phyloP scores from a whole-genome alignment of 2,113 vertebrate genomes.

The Calypte anna region DNA sequence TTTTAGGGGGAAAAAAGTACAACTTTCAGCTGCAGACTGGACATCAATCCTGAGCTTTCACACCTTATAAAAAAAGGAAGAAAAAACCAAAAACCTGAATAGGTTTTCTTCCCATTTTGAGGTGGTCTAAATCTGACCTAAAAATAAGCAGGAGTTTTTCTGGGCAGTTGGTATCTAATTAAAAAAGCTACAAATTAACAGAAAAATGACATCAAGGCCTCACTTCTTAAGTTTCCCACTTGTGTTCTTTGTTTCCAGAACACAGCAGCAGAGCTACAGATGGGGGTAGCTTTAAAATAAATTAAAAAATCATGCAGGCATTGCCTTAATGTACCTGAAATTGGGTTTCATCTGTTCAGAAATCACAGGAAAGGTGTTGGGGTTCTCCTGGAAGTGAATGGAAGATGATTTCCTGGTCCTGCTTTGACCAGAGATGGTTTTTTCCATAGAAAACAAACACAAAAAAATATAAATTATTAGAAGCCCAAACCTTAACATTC shows the following conservation, averaged over 20 bases:
- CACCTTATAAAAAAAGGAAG: background rate
- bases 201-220: background rate
- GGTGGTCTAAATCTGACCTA: background rate
- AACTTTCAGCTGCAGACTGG: background rate
- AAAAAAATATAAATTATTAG: background rate
- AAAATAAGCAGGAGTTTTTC: background rate
- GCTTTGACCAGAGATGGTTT: background rate
- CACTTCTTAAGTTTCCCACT: background rate
- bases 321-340: background rate
- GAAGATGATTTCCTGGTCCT: background rate
- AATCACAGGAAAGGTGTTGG: background rate
- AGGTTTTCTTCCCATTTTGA: background rate
- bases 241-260: background rate
- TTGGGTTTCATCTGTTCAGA: background rate
- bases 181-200: background rate
- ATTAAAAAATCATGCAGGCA: accelerated
- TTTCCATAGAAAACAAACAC: background rate
- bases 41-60: background rate
- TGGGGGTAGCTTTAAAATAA: background rate
- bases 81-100: background rate
- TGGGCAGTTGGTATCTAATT: background rate
- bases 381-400: background rate
- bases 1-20: background rate
- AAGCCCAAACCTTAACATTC: background rate
- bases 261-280: background rate